Evolutionary conservation across 1,140 invertebrate species (phyloP), one percentile per base, ranked within the genome.

Genomic region (Eciton burchellii): DNA sequence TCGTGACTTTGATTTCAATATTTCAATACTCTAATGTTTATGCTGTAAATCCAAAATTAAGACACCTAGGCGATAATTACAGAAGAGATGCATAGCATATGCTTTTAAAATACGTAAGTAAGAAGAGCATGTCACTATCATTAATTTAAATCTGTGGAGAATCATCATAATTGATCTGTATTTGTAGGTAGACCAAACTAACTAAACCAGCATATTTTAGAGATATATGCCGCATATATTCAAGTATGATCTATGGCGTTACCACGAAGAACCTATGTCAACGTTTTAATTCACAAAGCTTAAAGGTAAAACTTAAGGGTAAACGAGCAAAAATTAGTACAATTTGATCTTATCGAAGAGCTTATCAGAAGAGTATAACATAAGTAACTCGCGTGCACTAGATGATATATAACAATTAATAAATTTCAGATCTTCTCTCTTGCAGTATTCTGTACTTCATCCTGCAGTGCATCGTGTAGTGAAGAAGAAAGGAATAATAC

Each of bases 1-100:
- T 98, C 3, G 96, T 97, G 14, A 95, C 96, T 19, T 92, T 99
- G 29, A 96, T 99, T 68, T 97, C 98, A 9, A 96, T 99, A 86
- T 97, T 99, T 88, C 98, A 98, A 92, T 99, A 99, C 93, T 97
- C 97, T 83, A 99, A 99, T 93, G 96, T 98, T 83, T 99, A 99
- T 93, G 96, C 97, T 65, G 96, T 96, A 12, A 99, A 98, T 3
- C 96, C 97, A n/a, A 96, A 96, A 89, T 95, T 99, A 0, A 96
- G 96, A 85, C 94, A 96, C 59, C 93, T 98, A 5, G 96, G 96
- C 26, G 95, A 96, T 74, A 96, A 98, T 93, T 99, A 60, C 97
- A 97, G 91, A 95, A 95, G 65, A 96, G 97, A 49, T 98, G 97
- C 89, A 94, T 97, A 4, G 92, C 95, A 29, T 97, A 96, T 92